Conservation (phyloP, 2,888 invertebrate species). For the Agrypnus murinus region DNA sequence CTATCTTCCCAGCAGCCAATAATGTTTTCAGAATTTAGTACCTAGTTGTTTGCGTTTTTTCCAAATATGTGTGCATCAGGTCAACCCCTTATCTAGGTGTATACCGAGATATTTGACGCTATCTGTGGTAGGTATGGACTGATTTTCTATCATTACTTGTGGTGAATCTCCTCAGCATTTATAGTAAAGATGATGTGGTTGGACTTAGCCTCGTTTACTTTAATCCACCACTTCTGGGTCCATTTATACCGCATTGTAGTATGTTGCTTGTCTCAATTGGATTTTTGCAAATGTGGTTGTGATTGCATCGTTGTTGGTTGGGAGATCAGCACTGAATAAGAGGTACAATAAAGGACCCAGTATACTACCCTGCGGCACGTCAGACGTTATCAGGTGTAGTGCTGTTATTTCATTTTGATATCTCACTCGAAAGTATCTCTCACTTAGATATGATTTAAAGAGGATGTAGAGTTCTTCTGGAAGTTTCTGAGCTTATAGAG, state of each 20-base stretch:
- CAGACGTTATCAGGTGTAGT: slow-evolving; percentile 38
- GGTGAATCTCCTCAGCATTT: background rate
- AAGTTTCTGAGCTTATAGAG: slow-evolving; percentile 9
- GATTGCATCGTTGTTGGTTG: slow-evolving; percentile 17
- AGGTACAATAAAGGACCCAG: slow-evolving; percentile 37
- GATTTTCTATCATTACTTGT: too few species aligned
- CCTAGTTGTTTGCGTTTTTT: background rate
- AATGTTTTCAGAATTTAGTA: background rate
- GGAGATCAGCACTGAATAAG: slow-evolving; percentile 32
- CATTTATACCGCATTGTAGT: slow-evolving; percentile 13
- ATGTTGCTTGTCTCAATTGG: slow-evolving; percentile 16
- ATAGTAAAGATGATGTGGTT: slow-evolving; percentile 8
- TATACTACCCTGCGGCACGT: slow-evolving; percentile 43
- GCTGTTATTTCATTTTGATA: slow-evolving; percentile 36
- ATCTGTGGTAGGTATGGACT: background rate
- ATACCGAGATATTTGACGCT: background rate
- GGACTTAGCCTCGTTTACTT: slow-evolving; percentile 9
- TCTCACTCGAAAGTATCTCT: slow-evolving; percentile 39
- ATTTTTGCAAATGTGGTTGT: slow-evolving; percentile 46
- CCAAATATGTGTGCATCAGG: slow-evolving; percentile 23
- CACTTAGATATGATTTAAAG: slow-evolving; percentile 26
- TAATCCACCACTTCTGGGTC: slow-evolving; percentile 9
- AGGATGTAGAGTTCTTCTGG: background rate
- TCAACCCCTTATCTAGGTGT: slow-evolving; percentile 27
- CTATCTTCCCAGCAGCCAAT: slow-evolving; percentile 6